Conservation (phyloP, 2,888 invertebrate genomes). For the Drosophila mimica region DNA sequence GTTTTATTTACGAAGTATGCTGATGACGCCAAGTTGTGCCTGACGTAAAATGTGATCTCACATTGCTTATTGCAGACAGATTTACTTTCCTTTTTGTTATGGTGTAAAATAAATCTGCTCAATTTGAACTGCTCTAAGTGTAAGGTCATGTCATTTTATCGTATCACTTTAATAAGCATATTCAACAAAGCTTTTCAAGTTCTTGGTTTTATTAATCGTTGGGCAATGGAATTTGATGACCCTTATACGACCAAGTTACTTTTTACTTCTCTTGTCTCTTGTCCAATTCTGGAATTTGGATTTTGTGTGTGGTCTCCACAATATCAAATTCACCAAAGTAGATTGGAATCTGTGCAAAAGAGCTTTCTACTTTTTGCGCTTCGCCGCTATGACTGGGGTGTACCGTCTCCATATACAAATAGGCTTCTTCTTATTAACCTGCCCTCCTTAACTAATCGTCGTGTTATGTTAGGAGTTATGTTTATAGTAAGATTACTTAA, state of each 20-base stretch:
- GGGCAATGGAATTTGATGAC: background rate
- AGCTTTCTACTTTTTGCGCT: background rate
- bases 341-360: no score
- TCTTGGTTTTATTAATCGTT: background rate
- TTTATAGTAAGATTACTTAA: background rate
- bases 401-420: background rate
- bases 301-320: background rate
- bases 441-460: background rate
- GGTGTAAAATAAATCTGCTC: no score
- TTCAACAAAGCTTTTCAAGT: no score
- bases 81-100: no score
- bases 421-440: background rate
- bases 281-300: background rate
- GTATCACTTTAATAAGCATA: no score
- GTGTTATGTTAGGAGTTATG: background rate
- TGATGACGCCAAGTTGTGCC: no score
- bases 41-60: no score
- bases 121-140: no score
- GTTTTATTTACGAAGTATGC: no score
- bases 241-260: background rate
- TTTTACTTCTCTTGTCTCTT: background rate
- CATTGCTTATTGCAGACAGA: no score
- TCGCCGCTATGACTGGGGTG: no score
- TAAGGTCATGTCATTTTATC: background rate
- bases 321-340: background rate